Evolutionary conservation across 2,113 vertebrate genomes (phyloP), one percentile per base, ranked within the genome.

Genomic region (Bagarius yarrelli): DNA sequence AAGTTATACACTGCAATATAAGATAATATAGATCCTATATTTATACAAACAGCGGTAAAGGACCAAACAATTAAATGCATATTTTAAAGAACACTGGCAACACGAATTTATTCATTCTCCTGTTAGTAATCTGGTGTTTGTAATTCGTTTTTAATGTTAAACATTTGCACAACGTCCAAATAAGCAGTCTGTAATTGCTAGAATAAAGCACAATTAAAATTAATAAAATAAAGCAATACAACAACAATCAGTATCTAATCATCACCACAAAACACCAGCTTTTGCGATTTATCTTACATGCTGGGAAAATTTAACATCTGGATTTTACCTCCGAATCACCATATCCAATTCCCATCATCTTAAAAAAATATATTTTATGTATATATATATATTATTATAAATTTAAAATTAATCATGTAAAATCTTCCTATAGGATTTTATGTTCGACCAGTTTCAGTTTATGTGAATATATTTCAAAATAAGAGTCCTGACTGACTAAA

Each of bases 301-400:
- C 44, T 47, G 5, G 9, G 9, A 47, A 47, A 47, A 47, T n/a
- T 36, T n/a, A 56, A 5, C 1, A 1, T 55, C 18, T 30, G 2
- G 14, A 12, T 44, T 63, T 12, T 83, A 86, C 85, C 85, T 83
- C 67, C 36, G 64, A 71, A 53, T 78, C 74, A 2, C 73, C 83
- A 47, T 74, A 84, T n/a, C 77, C 71, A 69, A 60, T 60, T 55
- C n/a, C 27, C 50, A 53, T 47, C 44, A 47, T 47, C 36, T 40
- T 6, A 4, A 40, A 40, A 4, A 40, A 40, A 40, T 47, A 47
- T 9, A 47, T n/a, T n/a, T n/a, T n/a, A n/a, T n/a, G n/a, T n/a
- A n/a, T n/a, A 47, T 9, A 47, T 8, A 47, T 8, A 47, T 47
- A 9, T 8, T 18, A 18, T 12, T 25, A 16, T 50, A 19, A 52